Evolutionary conservation across 2,888 invertebrate genomes (phyloP).

Genomic region (Drosophila macrospina): DNA sequence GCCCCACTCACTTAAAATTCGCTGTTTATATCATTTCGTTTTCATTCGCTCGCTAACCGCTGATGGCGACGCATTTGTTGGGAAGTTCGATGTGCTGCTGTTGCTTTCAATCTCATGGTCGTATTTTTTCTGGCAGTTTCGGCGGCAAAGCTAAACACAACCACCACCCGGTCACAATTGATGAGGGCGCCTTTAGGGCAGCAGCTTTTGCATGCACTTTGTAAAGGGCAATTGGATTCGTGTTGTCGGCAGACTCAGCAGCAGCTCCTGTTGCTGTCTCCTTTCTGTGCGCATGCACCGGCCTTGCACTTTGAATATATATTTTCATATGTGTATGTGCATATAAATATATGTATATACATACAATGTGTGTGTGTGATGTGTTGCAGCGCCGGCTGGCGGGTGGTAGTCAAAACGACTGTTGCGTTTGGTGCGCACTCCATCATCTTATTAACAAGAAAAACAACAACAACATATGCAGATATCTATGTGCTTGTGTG

Average conservation of each 20-base stretch:
- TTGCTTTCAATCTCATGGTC: constrained; percentile 49
- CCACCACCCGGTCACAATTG: constrained; percentile 26
- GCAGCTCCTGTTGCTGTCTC: constrained; percentile 70
- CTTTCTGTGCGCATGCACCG: constrained; percentile 76
- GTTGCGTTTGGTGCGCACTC: constrained; percentile 60
- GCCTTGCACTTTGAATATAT: constrained; percentile 61
- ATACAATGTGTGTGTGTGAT: constrained; percentile 24
- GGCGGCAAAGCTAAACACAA: constrained; percentile 51
- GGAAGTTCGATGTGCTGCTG: background rate
- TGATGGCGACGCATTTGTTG: constrained; percentile 29
- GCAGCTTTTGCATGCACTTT: constrained; percentile 58
- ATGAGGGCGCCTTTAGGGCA: constrained; percentile 31
- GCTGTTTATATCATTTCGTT: constrained; percentile 60
- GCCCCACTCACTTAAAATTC: constrained; percentile 48
- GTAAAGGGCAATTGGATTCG: constrained; percentile 71
- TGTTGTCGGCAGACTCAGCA: constrained; percentile 48
- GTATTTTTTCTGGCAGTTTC: constrained; percentile 64
- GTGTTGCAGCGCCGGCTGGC: constrained; percentile 47
- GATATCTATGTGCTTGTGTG: constrained; percentile 4
- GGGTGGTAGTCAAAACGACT: constrained; percentile 61
- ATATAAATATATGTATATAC: constrained; percentile 11
- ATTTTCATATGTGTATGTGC: constrained; percentile 12
- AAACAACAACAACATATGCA: constrained; percentile 13
- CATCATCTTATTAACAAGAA: constrained; percentile 38
- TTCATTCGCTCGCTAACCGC: constrained; percentile 60